Base-by-base conservation (phyloP, 2,113 vertebrate species). In the Chlorodrepanis virens region DNA sequence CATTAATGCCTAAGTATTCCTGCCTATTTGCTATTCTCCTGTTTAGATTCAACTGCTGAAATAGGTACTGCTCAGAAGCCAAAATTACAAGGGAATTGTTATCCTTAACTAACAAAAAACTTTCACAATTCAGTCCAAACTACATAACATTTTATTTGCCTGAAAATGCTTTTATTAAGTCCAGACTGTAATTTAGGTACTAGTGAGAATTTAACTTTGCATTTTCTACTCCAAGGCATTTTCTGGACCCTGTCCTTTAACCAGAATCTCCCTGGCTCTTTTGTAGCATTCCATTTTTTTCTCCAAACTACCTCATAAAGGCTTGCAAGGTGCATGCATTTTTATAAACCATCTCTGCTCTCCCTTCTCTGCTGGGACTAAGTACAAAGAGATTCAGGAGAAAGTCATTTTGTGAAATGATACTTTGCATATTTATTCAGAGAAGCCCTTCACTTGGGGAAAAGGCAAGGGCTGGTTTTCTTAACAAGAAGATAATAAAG, bases 401-500 rank as follows among this genome's bases (percentile, higher is more conserved):
- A 84, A 70, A 35, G 60, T 61, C 7, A 49, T 92, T 83, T 54
- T 50, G 64, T 57, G 65, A 92, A 93, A 87, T 35, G 57, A 89
- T 45, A 65, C 25, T 77, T 47, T 61, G 67, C 59, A 49, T 84
- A 82, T 93, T 95, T 93, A 94, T 83, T 94, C 84, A 94, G 79
- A 79, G 84, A 75, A 78, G 25, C 28, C 56, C 63, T 85, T 25
- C 68, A 31, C 61, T 59, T 20, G 17, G 63, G 77, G 22, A 94
- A 77, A 91, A 65, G 0, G 23, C 59, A 91, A 92, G 50, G 64
- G 84, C 47, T 87, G 56, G 61, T 57, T 89, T 95, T 95, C 92
- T 89, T 92, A 87, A 93, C 57, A 49, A 60, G 90, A 57, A 85
- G 72, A 90, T 90, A 93, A 96, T 89, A 95, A 88, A 96, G 89